Percentiles rank a stretch among this genome's conserved stretches.
phyloP scores from a whole-genome alignment of 2,113 vertebrate species.

The Bos javanicus region DNA sequence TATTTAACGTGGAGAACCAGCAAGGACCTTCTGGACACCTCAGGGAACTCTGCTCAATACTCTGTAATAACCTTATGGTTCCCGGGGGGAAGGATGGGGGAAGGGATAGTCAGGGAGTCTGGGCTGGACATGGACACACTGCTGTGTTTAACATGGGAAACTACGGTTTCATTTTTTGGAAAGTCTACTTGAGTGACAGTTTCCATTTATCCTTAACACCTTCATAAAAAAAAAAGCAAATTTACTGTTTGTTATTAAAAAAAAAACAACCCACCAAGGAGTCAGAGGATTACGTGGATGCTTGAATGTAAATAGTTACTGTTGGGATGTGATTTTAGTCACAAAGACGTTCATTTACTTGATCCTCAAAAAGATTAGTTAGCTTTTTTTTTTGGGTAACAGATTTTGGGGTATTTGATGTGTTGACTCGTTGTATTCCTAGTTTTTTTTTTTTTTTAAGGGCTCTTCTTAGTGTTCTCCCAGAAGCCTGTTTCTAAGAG shows the following conservation, averaged over 20 bases:
- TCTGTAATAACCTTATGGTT: background rate
- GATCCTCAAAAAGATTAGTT: accelerated
- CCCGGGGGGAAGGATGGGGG: background rate
- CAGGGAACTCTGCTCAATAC: too few relatives aligned
- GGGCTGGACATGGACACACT: background rate
- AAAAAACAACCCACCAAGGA: background rate
- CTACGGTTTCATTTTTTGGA: background rate
- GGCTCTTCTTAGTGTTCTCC: background rate
- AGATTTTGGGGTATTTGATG: accelerated
- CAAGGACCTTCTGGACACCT: too few relatives aligned
- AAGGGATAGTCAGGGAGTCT: background rate
- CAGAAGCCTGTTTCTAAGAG: background rate
- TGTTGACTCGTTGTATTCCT: background rate
- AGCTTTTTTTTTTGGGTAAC: background rate
- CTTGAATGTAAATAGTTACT: accelerated
- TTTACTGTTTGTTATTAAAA: background rate
- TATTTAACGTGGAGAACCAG: background rate
- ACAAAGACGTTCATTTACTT: accelerated
- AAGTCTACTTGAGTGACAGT: accelerated
- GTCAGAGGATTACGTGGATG: accelerated
- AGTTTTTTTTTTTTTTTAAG: background rate
- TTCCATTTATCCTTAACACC: too few relatives aligned
- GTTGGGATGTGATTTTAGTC: background rate
- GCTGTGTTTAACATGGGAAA: background rate
- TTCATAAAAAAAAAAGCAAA: background rate